These are phyloP conservation scores for Gari tellinella DNA, from an alignment of 2,888 invertebrate genomes.

Conservation along the genomic window DNA sequence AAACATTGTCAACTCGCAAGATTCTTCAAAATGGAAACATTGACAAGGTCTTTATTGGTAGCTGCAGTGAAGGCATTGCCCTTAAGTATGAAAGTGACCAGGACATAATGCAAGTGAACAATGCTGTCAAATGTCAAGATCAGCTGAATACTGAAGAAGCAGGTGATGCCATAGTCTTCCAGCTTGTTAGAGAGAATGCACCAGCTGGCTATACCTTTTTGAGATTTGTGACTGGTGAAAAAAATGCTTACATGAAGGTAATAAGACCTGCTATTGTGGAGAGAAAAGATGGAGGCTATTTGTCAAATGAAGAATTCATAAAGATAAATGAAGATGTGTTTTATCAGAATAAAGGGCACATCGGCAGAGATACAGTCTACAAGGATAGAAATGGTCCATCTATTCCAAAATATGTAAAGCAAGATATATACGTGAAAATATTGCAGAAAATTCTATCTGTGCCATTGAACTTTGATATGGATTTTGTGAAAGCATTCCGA, in stretches of 20 bases:
- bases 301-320: constrained; percentile 19
- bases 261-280: constrained; percentile 1
- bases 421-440: background rate
- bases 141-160: background rate
- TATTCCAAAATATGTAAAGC: constrained; percentile 11
- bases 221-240: background rate
- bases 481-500: constrained; percentile 17
- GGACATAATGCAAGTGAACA: constrained; percentile 22
- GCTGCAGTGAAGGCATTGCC: constrained; percentile 11
- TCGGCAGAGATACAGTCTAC: constrained; percentile 8
- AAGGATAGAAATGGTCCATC: constrained; percentile 21
- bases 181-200: constrained; percentile 7
- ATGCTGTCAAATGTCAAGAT: constrained; percentile 3
- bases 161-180: background rate
- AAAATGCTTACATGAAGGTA: background rate
- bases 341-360: constrained; percentile 3
- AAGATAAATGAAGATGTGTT: constrained; percentile 14
- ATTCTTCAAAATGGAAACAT: background rate
- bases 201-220: constrained; percentile 12
- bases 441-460: too few species aligned
- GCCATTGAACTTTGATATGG: background rate
- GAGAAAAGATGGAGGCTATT: background rate
- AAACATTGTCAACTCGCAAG: constrained; percentile 8
- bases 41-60: constrained; percentile 18
- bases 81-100: constrained; percentile 4